Evolutionary conservation across 2,888 invertebrate species (phyloP).

Genomic region (Stenchaetothrips biformis): DNA sequence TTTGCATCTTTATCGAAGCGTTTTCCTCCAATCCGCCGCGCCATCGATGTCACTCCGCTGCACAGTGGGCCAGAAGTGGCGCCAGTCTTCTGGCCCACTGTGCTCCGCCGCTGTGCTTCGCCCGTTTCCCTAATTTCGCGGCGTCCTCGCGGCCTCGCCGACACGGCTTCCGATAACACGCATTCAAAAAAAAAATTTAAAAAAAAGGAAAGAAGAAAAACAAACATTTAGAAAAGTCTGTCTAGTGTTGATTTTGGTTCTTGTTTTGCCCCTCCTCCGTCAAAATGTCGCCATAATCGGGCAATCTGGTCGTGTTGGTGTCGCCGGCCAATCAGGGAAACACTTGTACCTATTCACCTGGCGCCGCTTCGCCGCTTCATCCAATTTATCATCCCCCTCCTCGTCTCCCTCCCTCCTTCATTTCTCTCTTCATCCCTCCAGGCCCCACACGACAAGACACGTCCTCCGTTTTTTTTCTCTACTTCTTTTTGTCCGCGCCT

Average conservation of each 20-base stretch:
- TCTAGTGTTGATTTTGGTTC: too few relatives aligned
- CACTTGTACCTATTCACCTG: conserved; percentile 21
- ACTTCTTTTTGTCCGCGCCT: conserved; percentile 39
- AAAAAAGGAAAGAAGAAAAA: not conserved
- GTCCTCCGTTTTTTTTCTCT: not conserved
- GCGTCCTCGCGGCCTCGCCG: not conserved
- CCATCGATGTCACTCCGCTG: too few relatives aligned
- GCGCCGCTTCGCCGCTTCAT: conserved; percentile 9
- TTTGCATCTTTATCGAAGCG: conserved; percentile 9
- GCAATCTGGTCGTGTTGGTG: too few relatives aligned
- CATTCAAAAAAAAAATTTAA: not conserved
- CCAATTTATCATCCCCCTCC: conserved; percentile 15
- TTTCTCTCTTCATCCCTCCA: conserved; percentile 10
- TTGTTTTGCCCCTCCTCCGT: too few relatives aligned
- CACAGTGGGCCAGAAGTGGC: too few relatives aligned
- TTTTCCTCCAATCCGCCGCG: too few relatives aligned
- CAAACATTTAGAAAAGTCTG: too few relatives aligned
- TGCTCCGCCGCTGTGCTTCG: not conserved
- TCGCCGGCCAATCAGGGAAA: not conserved
- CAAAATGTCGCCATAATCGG: too few relatives aligned
- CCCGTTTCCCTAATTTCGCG: not conserved
- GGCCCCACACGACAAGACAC: conserved; percentile 21
- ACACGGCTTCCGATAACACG: too few relatives aligned
- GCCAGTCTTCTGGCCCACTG: too few relatives aligned
- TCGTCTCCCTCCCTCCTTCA: not conserved